These are phyloP conservation scores for Tupiocoris notatus DNA, from an alignment of 2,888 invertebrate species.

Conservation along the genomic window DNA sequence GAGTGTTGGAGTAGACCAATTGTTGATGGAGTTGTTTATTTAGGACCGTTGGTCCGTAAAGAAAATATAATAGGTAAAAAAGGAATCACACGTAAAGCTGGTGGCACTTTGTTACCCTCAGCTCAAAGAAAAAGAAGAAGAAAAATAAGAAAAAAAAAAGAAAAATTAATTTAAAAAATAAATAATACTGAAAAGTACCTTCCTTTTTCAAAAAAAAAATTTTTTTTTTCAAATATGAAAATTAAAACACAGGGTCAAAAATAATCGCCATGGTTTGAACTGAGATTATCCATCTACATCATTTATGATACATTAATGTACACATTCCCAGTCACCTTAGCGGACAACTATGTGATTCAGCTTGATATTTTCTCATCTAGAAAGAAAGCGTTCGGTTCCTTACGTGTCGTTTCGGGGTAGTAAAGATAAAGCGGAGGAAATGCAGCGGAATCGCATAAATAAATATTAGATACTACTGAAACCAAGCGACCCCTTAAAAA, in stretches of 20 bases:
- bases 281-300: conserved; percentile 12
- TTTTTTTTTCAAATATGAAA: neutral
- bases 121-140: too few species aligned
- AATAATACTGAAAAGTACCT: neutral
- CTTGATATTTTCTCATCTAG: conserved; percentile 7
- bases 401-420: conserved; percentile 7
- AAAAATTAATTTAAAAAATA: too few species aligned
- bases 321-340: conserved; percentile 38
- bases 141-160: too few species aligned
- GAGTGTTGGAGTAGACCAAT: too few species aligned
- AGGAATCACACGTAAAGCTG: too few species aligned
- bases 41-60: too few species aligned
- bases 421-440: conserved; percentile 16
- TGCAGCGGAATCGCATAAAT: conserved; percentile 21
- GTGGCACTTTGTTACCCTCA: too few species aligned
- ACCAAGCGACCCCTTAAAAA: conserved; percentile 34
- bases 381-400: neutral
- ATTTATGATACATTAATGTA: conserved; percentile 36
- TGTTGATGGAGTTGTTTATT: too few species aligned
- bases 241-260: neutral
- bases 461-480: conserved; percentile 33
- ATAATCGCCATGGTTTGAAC: conserved; percentile 16
- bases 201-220: neutral
- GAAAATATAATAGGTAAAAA: too few species aligned
- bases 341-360: conserved; percentile 15